These are phyloP conservation scores for Coenobita brevimanus DNA, from an alignment of 1,140 invertebrate genomes.

Conservation along the genomic window DNA sequence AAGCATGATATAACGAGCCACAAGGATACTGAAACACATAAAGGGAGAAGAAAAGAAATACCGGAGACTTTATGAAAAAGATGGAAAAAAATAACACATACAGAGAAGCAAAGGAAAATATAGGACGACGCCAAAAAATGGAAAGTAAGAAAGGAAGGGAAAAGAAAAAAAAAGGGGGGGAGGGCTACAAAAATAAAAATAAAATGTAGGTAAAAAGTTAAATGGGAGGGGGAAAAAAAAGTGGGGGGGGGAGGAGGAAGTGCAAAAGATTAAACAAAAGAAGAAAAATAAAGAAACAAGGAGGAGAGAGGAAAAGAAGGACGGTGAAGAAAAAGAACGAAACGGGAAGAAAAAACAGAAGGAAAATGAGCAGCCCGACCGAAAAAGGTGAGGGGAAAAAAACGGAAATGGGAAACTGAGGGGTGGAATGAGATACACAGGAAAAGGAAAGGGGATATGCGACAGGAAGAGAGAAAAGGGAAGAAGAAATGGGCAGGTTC, in stretches of 20 bases:
- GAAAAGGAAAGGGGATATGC: no score
- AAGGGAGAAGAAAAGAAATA: no score
- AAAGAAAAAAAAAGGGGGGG: not conserved
- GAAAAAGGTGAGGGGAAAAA: no score
- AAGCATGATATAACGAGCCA: no score
- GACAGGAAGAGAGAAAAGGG: no score
- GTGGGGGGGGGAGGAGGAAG: not conserved
- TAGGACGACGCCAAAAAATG: not conserved
- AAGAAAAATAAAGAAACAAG: no score
- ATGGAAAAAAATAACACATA: not conserved
- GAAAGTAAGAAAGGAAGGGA: constrained; percentile 3
- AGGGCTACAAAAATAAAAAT: not conserved
- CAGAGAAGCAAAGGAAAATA: not conserved
- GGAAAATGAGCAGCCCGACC: not conserved
- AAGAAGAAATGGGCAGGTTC: no score
- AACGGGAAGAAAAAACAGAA: not conserved
- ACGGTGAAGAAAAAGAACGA: not conserved
- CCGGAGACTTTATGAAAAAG: not conserved
- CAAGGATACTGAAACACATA: no score
- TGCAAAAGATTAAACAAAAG: no score
- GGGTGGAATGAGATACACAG: no score
- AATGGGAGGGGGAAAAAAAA: not conserved
- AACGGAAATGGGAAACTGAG: no score
- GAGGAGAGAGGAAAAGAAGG: not conserved
- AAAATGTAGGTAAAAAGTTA: not conserved